A percentile compares a stretch with the other conserved stretches of the same genome.
Evolutionary conservation across 2,113 vertebrate species (phyloP).

Genomic region (Xenopus tropicalis): UCB_Xtro_10.0 CM004448.2:123069001-123069500

Average conservation of each 20-base stretch:
- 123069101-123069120: constrained; percentile 40
- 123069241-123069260: constrained; percentile 32
- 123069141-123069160: constrained; percentile 39
- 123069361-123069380: background rate
- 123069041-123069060: constrained; percentile 35
- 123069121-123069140: constrained; percentile 34
- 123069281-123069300: constrained; percentile 37
- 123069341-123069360: background rate
- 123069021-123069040: constrained; percentile 7
- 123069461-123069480: no score
- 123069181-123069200: constrained; percentile 41
- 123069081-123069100: constrained; percentile 39
- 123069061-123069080: constrained; percentile 35
- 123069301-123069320: constrained; percentile 23
- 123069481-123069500: no score
- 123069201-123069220: constrained; percentile 40
- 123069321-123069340: background rate
- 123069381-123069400: no score
- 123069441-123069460: no score
- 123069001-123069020: constrained; percentile 21
- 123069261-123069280: constrained; percentile 35
- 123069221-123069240: constrained; percentile 37
- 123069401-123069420: no score
- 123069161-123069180: constrained; percentile 40
- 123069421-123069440: no score